Base-by-base conservation (phyloP, 2,888 invertebrate genomes). In the Liposcelis brunnea region DNA sequence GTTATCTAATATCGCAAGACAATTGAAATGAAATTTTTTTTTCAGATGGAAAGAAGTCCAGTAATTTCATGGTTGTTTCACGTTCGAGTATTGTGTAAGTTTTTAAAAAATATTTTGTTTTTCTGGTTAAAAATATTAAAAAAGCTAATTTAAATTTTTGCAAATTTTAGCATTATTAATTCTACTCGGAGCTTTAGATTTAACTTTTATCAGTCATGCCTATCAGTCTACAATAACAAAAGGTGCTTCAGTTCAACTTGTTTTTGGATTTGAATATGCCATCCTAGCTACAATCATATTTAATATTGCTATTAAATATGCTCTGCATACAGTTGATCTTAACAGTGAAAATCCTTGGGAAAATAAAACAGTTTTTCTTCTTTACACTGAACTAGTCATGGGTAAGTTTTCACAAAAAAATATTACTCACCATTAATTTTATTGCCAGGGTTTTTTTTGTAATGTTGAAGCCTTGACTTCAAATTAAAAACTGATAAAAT, bases 251-350 rank as follows among this genome's bases (percentile, higher is more conserved):
- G 95, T 95, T 1, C 98, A 99, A 65, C 70, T 99, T 49, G 97
- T 98, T 5, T 98, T 98, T 70, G 98, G 98, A 44, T 98, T 98
- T 68, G 97, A 98, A 69, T 99, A 98, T 67, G 95, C 95, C 50
- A 91, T 98, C 60, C 69, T 99, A 43, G 69, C 95, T 47, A 94
- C 94, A 4, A 84, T 91, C 60, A 84, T 93, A 31, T 69, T 85
- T 45, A 95, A 94, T 65, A 91, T 93, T 48, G 72, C 82, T 42
- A 85, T 95, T 51, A 98, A 99, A 60, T 91, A 93, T 60, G 67
- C 81, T 18, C 66, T 87, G 31, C 93, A 94, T 61, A 78, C 85
- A 2, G 77, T 90, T 49, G 93, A 94, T 59, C 71, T 91, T 5
- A 80, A 83, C 57, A 83, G 82, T 65, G 93, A 97, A 59, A 87